Percentiles rank a stretch among this genome's conserved stretches.
These are phyloP conservation scores for Chunga burmeisteri DNA, from an alignment of 2,113 vertebrate genomes.

Conservation along the genomic window DNA sequence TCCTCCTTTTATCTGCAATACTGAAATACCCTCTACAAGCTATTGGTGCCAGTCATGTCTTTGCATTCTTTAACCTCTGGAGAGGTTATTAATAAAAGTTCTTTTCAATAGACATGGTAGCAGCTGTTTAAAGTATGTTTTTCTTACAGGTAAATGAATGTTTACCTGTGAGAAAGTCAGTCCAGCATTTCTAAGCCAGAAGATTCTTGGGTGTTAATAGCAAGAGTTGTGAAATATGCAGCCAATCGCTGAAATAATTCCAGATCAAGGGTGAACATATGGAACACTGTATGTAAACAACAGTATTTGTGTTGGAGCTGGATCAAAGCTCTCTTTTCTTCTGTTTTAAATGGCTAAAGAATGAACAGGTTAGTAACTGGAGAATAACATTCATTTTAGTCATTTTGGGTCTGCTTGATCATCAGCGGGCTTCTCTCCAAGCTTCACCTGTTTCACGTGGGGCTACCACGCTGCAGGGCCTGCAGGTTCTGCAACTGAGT, in stretches of 20 bases:
- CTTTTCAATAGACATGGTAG: slow-evolving; percentile 8
- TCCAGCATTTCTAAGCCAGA: slow-evolving; percentile 18
- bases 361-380: slow-evolving; percentile 39
- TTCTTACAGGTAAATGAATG: slow-evolving; percentile 21
- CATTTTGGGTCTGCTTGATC: not conserved
- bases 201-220: slow-evolving; percentile 22
- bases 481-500: not conserved
- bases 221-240: slow-evolving; percentile 23
- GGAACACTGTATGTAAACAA: not conserved
- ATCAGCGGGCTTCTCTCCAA: slow-evolving; percentile 4
- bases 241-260: slow-evolving; percentile 17
- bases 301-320: slow-evolving; percentile 60
- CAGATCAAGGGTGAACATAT: slow-evolving; percentile 9
- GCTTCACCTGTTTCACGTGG: slow-evolving; percentile 2
- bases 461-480: not conserved
- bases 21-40: slow-evolving; percentile 23
- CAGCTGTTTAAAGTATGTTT: not conserved
- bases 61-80: slow-evolving; percentile 21
- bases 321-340: slow-evolving; percentile 56
- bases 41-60: not conserved
- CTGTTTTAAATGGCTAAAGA: slow-evolving; percentile 36
- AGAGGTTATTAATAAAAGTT: slow-evolving; percentile 33
- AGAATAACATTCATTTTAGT: slow-evolving; percentile 13
- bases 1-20: slow-evolving; percentile 2
- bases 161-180: slow-evolving; percentile 27